Base-by-base conservation (phyloP, 2,888 invertebrate species). In the Lithophane semibrunnea region DNA sequence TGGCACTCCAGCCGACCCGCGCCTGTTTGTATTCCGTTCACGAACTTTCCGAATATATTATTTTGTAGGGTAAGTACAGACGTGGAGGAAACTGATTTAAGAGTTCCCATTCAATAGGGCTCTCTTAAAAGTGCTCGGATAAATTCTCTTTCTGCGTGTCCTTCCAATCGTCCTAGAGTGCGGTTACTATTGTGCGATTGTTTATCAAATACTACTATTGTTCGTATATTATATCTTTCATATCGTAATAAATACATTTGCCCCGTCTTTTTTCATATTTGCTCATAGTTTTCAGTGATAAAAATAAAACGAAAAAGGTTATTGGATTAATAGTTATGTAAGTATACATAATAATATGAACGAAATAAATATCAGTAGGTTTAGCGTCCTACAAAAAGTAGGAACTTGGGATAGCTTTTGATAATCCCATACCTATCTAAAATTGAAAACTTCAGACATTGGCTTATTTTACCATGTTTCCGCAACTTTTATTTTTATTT, bases 21-120 rank as follows among this genome's bases (percentile, higher is more conserved):
- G 90, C 91, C 90, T 94, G 93, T 96, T 95, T 95, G 94, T 95
- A 95, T 96, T 95, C 94, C 92, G 94, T 95, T 93, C 95, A 94
- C 95, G 95, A 94, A 95, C 94, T 94, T 93, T 93, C 89, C 91
- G 95, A 95, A 95, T 96, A 95, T 94, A 94, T 96, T 96, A 96
- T 95, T 94, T 93, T 91, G 92, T 92, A 91, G 91, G 91, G 91
- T 89, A 91, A 90, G 92, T 94, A 93, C 93, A 94, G 90, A 94
- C 92, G 93, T 91, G 91, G 91, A 93, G 90, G 92, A 93, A 94
- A 94, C 94, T 94, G 95, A 95, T 95, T 95, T 95, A 95, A 93
- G 94, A 93, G 92, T 91, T 88, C 91, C 89, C 90, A 93, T 95
- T 94, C 92, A 94, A 94, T 93, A 90, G 89, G 90, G 88, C 89